Base-by-base conservation (phyloP, 2,113 vertebrate species). In the Hyperopisus bebe region DNA sequence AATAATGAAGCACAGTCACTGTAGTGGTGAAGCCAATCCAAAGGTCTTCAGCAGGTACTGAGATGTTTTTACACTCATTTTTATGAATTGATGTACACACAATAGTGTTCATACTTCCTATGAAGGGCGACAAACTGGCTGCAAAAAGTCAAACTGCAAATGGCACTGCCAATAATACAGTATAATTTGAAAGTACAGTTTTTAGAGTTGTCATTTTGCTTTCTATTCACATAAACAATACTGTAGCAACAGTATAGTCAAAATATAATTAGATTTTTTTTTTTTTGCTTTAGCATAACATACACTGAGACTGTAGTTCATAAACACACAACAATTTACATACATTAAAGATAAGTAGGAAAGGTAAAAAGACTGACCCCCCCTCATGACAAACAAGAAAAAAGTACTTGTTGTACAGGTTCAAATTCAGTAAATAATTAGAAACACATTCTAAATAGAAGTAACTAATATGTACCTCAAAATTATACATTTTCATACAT, bases 401-500 rank as follows among this genome's bases (percentile, higher is more conserved):
- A 48, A 46, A 66, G 1, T 89, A 82, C 58, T 85, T 74, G 55
- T 53, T 86, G 3, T 24, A 66, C n/a, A 66, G n/a, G 74, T 15
- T 80, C 74, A 42, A 15, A 35, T 42, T 80, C 8, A 80, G 27
- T 80, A n/a, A n/a, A n/a, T n/a, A n/a, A n/a, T n/a, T n/a, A 80
- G 1, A 80, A 80, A 19, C n/a, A 82, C 35, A 82, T 82, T 82
- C 17, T 42, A 90, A 46, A 53, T 39, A 83, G 6, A 46, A 35
- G 19, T 21, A 42, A 58, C 24, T 90, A 62, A 84, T 70, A 88
- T 58, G 24, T 13, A 55, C 80, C 86, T 74, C 21, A 55, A 86
- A 90, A 89, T 66, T 66, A 87, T 31, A 88, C 39, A 86, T 86
- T 86, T 90, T 90, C 86, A 87, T 58, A 85, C 21, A 51, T 17